Conservation (phyloP, 92 coral and sea anemone genomes). For the Parazoanthus darwini region DNA sequence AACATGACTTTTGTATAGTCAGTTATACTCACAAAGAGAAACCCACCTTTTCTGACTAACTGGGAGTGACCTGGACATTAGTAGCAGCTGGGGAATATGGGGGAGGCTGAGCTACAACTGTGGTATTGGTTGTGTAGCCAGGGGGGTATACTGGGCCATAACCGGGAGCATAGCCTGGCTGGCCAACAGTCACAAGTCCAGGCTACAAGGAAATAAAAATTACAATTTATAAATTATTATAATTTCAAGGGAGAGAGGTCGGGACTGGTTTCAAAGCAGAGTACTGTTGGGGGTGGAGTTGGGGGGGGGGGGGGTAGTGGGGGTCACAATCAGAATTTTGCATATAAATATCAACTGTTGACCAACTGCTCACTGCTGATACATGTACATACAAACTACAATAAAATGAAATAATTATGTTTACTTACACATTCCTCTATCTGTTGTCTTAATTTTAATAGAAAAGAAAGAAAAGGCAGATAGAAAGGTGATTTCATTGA, state of each 20-base stretch:
- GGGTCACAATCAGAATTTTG: too few relatives aligned
- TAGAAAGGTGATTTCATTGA: too few relatives aligned
- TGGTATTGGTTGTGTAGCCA: background rate
- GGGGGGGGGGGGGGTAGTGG: too few relatives aligned
- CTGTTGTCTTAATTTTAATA: too few relatives aligned
- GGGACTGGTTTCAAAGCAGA: too few relatives aligned
- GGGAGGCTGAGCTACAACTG: conserved; percentile 19
- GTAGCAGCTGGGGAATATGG: background rate
- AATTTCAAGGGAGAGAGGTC: background rate
- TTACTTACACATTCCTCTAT: too few relatives aligned
- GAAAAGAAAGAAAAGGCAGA: too few relatives aligned
- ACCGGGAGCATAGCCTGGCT: conserved; percentile 8
- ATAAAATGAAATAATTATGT: too few relatives aligned
- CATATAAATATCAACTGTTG: too few relatives aligned
- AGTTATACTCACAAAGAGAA: background rate
- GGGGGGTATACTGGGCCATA: conserved; percentile 20
- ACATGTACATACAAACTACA: too few relatives aligned
- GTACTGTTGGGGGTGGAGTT: too few relatives aligned
- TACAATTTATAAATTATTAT: background rate
- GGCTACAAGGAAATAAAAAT: conserved; percentile 21
- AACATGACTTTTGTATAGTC: background rate
- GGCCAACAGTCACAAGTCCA: conserved; percentile 16
- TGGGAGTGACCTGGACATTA: conserved; percentile 7
- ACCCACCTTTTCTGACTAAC: background rate
- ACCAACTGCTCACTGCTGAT: too few relatives aligned